A percentile compares a stretch with the other conserved stretches of the same genome.
Evolutionary conservation across 23 tunicate species (phyloP).

Genomic region (Trididemnum miniatum): DNA sequence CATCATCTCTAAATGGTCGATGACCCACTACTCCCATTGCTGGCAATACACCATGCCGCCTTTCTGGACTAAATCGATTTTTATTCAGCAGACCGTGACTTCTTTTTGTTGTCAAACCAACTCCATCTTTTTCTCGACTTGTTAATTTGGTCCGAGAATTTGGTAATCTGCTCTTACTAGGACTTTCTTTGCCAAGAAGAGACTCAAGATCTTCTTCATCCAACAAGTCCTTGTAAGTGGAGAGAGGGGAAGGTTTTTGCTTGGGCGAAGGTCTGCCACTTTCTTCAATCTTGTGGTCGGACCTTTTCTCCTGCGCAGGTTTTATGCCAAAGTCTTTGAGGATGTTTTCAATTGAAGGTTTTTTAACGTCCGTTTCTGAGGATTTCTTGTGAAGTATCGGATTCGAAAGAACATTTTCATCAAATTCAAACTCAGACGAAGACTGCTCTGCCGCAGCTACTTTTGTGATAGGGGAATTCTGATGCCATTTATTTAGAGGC

Average conservation of each 20-base stretch:
- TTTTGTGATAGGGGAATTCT: constrained; percentile 22
- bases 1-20: background rate
- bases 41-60: constrained; percentile 1
- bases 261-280: background rate
- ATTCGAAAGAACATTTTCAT: background rate
- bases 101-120: background rate
- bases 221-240: constrained; percentile 52
- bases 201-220: constrained; percentile 72
- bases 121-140: constrained; percentile 1
- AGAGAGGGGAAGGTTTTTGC: constrained; percentile 50
- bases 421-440: constrained; percentile 5
- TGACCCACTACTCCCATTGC: background rate
- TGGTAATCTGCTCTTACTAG: constrained; percentile 36
- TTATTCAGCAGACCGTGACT: background rate
- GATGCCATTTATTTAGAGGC: constrained; percentile 29
- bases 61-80: constrained; percentile 29
- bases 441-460: background rate
- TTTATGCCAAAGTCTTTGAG: background rate
- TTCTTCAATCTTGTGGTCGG: background rate
- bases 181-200: constrained; percentile 54
- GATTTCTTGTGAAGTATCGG: background rate
- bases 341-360: background rate
- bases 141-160: background rate
- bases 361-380: background rate
- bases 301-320: too few relatives aligned